These are phyloP conservation scores for Antrozous pallidus DNA, from an alignment of 2,797 vertebrate genomes.

Conservation along the genomic window DNA sequence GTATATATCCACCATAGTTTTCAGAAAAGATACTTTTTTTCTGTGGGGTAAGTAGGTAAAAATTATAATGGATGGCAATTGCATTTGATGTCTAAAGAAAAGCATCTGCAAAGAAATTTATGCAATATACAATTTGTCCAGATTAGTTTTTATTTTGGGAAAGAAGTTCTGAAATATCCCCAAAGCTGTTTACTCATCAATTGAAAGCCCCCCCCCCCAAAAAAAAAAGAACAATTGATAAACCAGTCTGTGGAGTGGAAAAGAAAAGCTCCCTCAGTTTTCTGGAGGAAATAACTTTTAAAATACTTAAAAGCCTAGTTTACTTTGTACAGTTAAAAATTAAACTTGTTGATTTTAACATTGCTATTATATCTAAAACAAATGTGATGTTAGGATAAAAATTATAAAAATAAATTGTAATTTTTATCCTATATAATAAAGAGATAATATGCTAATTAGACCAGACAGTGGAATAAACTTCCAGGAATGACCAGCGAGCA, in stretches of 20 bases:
- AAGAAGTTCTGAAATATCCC: slow-evolving; percentile 66
- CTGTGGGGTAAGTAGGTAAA: slow-evolving; percentile 37
- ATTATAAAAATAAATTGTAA: background rate
- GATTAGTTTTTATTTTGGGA: slow-evolving; percentile 62
- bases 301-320: slow-evolving; percentile 77
- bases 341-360: slow-evolving; percentile 82
- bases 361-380: slow-evolving; percentile 81
- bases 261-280: slow-evolving; percentile 78
- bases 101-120: slow-evolving; percentile 70
- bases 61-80: slow-evolving; percentile 18
- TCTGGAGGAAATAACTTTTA: slow-evolving; percentile 78
- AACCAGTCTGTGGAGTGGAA: slow-evolving; percentile 66
- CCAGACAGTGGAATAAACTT: too few relatives aligned
- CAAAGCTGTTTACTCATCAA: slow-evolving; percentile 66
- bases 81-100: slow-evolving; percentile 62
- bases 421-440: background rate
- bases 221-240: slow-evolving; percentile 68
- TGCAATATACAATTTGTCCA: slow-evolving; percentile 63
- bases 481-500: too few relatives aligned
- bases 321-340: slow-evolving; percentile 81
- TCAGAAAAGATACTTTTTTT: slow-evolving; percentile 62
- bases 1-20: slow-evolving; percentile 47
- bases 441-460: too few relatives aligned
- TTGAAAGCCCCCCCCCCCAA: slow-evolving; percentile 62
- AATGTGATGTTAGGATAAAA: slow-evolving; percentile 77